Evolutionary conservation across 2,113 vertebrate species (phyloP), one percentile per base, ranked within the genome.

Genomic region (Puntigrus tetrazona): DNA sequence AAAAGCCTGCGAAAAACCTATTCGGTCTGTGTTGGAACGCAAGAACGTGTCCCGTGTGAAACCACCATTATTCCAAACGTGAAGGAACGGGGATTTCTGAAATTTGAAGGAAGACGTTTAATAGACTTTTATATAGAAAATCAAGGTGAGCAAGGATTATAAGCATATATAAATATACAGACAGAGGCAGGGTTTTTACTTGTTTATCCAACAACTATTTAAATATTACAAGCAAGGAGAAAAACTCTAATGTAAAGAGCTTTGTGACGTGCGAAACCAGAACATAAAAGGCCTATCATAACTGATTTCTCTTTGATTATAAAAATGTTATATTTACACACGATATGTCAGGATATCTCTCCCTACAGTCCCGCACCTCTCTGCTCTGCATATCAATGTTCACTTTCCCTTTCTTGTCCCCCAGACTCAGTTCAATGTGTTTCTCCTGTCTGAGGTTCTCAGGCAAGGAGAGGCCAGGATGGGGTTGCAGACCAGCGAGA

Each of bases 401-500:
- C 18, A 47, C 27, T 82, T 70, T 70, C 45, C 63, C 45, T 82
- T 38, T 69, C 43, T 70, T 29, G 45, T 70, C 31, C 63, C 79
- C 61, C 79, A 55, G 45, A 67, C 43, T 55, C 52, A 31, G n/a
- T 57, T 52, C 41, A 31, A 89, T 92, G 93, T 74, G 31, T 82
- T 38, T 74, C 29, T 69, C 90, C 89, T 86, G 85, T 86, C n/a
- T 85, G 69, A 85, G 55, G 20, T 50, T 81, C 41, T 34, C 14
- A 16, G 25, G 55, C 55, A 81, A 11, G 13, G 31, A 70, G 79
- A 81, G 81, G 65, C 65, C 31, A 55, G 52, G 29, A 45, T 91
- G 90, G 93, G 91, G 92, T 92, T 92, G 91, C 91, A 88, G 87
- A 88, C 84, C 22, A 88, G 90, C n/a, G 88, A 89, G 90, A 91